phyloP scores from a whole-genome alignment of 2,113 vertebrate species.

The Larimichthys polyactis region DNA sequence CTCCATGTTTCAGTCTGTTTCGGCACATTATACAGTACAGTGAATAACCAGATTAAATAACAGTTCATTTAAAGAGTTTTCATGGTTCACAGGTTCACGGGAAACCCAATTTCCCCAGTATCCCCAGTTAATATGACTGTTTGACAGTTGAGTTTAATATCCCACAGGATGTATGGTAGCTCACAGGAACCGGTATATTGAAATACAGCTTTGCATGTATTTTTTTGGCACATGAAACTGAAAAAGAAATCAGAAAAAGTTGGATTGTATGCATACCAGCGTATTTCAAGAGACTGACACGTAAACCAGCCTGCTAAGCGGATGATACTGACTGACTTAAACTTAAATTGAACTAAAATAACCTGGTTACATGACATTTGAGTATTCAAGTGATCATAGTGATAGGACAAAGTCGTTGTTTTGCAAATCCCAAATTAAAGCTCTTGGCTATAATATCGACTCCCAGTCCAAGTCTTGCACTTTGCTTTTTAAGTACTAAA shows the following conservation, averaged over 20 bases:
- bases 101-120: slow-evolving; percentile 15
- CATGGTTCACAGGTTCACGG: slow-evolving; percentile 1
- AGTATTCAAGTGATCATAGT: background rate
- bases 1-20: background rate
- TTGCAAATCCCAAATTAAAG: too few species aligned
- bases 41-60: slow-evolving; percentile 8
- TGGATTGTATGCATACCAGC: background rate
- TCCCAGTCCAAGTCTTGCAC: background rate
- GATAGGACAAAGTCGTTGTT: too few species aligned
- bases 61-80: slow-evolving; percentile 4
- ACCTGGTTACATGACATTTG: background rate
- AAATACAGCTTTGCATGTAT: background rate
- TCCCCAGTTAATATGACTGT: slow-evolving; percentile 17
- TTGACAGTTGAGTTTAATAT: slow-evolving; percentile 21
- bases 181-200: background rate
- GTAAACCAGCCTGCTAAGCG: background rate
- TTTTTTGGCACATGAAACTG: background rate
- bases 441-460: background rate
- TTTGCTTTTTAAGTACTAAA: background rate
- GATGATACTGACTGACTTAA: background rate
- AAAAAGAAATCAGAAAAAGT: background rate
- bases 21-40: background rate
- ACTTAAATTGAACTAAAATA: background rate
- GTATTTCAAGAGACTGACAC: background rate
- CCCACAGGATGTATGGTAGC: background rate